phyloP scores from a whole-genome alignment of 2,797 vertebrate genomes.

The Cygnus olor region DNA sequence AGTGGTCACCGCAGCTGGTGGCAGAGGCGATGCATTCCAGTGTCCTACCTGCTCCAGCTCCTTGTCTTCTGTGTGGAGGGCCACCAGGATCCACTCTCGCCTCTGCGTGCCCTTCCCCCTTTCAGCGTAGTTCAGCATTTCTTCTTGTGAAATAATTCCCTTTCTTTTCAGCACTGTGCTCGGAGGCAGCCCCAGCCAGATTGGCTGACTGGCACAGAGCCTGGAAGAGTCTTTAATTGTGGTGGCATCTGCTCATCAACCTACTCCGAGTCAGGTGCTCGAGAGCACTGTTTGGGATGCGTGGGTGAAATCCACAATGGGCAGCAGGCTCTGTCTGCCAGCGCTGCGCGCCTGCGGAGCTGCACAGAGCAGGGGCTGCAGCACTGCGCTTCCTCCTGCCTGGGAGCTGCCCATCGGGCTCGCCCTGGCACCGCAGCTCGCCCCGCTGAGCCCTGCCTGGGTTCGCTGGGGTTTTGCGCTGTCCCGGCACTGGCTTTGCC shows the following conservation, averaged over 20 bases:
- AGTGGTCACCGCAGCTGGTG: accelerated
- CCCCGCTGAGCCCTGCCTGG: accelerated
- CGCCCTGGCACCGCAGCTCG: neutral
- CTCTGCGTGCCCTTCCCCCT: neutral
- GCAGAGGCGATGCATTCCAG: neutral
- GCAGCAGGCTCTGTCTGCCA: neutral
- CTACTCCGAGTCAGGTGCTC: neutral
- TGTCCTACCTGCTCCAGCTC: neutral
- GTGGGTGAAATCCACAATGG: neutral
- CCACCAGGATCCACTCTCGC: neutral
- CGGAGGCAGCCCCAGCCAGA: neutral
- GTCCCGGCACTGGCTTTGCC: neutral
- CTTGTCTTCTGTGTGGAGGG: neutral
- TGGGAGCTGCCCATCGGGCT: accelerated
- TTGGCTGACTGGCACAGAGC: neutral
- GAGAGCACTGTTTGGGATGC: neutral
- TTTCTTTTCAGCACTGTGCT: neutral
- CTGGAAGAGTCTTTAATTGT: neutral
- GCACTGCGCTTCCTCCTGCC: neutral
- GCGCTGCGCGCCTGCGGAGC: accelerated
- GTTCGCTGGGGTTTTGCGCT: neutral
- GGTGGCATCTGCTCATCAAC: conserved; percentile 14
- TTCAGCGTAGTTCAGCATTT: neutral
- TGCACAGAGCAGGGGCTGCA: neutral
- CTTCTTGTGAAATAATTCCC: neutral